A percentile compares a stretch with the other conserved stretches of the same genome.
Evolutionary conservation across 2,797 vertebrate genomes (phyloP).

Genomic region (Arnoldichthys spilopterus): DNA sequence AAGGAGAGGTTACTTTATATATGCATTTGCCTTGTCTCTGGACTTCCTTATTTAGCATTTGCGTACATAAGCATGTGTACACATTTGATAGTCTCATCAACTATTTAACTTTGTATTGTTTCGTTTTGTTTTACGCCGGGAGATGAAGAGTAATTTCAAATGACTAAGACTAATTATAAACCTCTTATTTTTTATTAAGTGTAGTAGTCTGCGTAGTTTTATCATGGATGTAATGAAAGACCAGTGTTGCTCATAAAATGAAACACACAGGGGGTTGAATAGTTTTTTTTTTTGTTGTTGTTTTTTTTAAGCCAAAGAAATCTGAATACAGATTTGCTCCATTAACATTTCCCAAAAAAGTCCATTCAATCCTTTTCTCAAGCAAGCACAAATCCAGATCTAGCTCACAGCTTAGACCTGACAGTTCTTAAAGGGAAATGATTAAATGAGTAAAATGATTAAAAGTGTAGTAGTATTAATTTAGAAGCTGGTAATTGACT

Average conservation of each 20-base stretch:
- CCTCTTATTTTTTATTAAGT: not conserved
- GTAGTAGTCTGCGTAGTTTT: too few species aligned
- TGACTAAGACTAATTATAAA: too few species aligned
- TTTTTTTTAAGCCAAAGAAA: too few species aligned
- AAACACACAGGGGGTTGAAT: too few species aligned
- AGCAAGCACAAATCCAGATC: not conserved
- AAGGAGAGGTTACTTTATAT: constrained; percentile 32
- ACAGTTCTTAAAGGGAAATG: not conserved
- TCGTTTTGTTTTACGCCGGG: not conserved
- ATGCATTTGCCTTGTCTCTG: constrained; percentile 21
- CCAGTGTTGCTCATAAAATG: not conserved
- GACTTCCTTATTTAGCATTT: constrained; percentile 28
- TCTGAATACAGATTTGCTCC: not conserved
- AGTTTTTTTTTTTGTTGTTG: too few species aligned
- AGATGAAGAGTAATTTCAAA: not conserved
- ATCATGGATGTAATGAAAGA: too few species aligned
- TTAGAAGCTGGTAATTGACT: not conserved
- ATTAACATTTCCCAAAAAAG: not conserved
- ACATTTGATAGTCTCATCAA: not conserved
- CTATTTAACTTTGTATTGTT: not conserved
- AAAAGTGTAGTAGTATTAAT: too few species aligned
- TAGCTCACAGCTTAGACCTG: not conserved
- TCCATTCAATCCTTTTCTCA: not conserved
- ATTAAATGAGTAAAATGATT: too few species aligned
- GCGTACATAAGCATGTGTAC: not conserved